phyloP scores from a whole-genome alignment of 2,797 vertebrate species.

The Diplodus puntazzo region DNA sequence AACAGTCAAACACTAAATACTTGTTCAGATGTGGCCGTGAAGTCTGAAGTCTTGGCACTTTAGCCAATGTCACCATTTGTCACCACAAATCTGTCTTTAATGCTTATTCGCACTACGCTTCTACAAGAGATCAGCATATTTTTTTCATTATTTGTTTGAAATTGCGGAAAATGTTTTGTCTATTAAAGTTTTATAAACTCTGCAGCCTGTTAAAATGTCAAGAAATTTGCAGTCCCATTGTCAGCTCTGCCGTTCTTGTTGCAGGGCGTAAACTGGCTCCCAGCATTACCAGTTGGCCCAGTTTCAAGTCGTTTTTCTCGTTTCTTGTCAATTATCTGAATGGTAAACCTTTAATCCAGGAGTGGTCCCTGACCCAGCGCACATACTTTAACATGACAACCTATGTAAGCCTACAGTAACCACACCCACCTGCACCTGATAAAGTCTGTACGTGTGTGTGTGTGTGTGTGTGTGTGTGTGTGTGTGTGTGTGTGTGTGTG shows the following conservation, averaged over 20 bases:
- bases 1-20: constrained; percentile 21
- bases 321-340: constrained; percentile 73
- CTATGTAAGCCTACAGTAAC: constrained; percentile 55
- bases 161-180: background rate
- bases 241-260: constrained; percentile 12
- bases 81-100: background rate
- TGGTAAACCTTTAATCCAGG: constrained; percentile 68
- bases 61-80: constrained; percentile 31
- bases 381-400: constrained; percentile 69
- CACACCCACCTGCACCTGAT: constrained; percentile 76
- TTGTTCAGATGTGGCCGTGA: constrained; percentile 30
- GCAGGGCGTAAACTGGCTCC: constrained; percentile 45
- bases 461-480: constrained; percentile 47
- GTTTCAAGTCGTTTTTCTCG: constrained; percentile 73
- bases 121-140: background rate
- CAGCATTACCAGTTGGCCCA: constrained; percentile 67
- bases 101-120: background rate
- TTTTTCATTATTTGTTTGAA: background rate
- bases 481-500: constrained; percentile 47
- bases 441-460: constrained; percentile 62
- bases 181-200: background rate
- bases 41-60: constrained; percentile 14
- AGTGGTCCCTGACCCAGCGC: constrained; percentile 52
- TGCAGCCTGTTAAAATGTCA: background rate
- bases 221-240: background rate